phyloP scores from a whole-genome alignment of 92 coral and sea anemone genomes.

The Meandrina meandrites region DNA sequence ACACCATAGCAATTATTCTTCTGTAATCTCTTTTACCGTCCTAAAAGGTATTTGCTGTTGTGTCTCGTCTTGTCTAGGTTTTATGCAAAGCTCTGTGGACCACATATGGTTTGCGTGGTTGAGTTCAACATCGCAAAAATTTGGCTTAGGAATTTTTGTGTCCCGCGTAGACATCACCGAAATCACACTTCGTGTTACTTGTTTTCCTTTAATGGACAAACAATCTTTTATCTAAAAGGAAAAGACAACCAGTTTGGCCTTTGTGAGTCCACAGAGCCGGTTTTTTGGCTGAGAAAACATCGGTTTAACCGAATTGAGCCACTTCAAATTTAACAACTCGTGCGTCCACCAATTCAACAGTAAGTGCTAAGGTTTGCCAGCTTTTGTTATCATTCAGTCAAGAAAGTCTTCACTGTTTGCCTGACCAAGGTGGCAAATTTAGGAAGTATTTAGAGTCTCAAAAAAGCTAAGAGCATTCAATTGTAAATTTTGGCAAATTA shows the following conservation, averaged over 20 bases:
- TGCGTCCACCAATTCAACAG: neutral
- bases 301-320: neutral
- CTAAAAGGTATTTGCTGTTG: conserved; percentile 32
- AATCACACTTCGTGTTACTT: neutral
- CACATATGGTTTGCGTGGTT: neutral
- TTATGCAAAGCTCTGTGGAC: conserved; percentile 55
- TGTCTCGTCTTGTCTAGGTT: conserved; percentile 69
- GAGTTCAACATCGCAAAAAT: conserved; percentile 7
- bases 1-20: neutral
- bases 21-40: neutral
- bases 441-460: neutral
- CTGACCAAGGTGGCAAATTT: neutral
- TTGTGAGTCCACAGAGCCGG: neutral
- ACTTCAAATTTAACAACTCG: neutral
- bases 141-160: neutral
- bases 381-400: neutral
- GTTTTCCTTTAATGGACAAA: neutral
- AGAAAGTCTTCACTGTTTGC: neutral
- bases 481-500: neutral
- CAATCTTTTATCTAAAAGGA: neutral
- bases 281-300: neutral
- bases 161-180: neutral
- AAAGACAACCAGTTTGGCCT: neutral
- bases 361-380: neutral
- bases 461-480: neutral